phyloP scores from a whole-genome alignment of 2,888 invertebrate genomes.

The Drosophila mimetica region DNA sequence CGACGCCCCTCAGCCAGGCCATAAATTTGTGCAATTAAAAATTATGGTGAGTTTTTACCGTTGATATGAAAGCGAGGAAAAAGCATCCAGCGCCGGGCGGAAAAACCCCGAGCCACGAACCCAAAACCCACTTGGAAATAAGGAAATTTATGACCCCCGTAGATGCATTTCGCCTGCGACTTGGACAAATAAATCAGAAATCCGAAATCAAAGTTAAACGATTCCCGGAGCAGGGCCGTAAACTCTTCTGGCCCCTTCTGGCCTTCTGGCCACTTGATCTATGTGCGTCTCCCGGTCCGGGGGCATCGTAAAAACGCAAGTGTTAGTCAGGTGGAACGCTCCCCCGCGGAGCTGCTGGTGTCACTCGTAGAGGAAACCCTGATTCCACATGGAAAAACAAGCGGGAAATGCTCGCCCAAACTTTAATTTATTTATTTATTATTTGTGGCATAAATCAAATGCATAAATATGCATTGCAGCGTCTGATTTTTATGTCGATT shows the following conservation, averaged over 20 bases:
- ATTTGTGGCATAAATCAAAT: slow-evolving; percentile 67
- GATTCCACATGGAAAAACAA: background rate
- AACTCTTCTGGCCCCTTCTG: slow-evolving; percentile 14
- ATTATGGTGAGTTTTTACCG: slow-evolving; percentile 74
- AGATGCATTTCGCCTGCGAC: slow-evolving; percentile 41
- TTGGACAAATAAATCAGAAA: slow-evolving; percentile 66
- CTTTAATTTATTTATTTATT: slow-evolving; percentile 33
- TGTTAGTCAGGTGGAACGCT: slow-evolving; percentile 60
- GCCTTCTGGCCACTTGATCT: slow-evolving; percentile 7
- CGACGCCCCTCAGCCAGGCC: slow-evolving; percentile 33
- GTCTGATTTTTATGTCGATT: slow-evolving; percentile 54
- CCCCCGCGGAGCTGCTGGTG: slow-evolving; percentile 48
- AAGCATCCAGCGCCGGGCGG: slow-evolving; percentile 8
- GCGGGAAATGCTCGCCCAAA: slow-evolving; percentile 29
- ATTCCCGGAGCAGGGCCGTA: slow-evolving; percentile 42
- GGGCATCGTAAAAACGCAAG: slow-evolving; percentile 33
- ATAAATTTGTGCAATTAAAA: slow-evolving; percentile 78
- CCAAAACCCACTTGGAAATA: slow-evolving; percentile 42
- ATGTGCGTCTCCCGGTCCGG: slow-evolving; percentile 4
- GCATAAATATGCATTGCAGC: slow-evolving; percentile 33
- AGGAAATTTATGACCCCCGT: slow-evolving; percentile 60
- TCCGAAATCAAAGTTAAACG: slow-evolving; percentile 58
- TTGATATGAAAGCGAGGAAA: slow-evolving; percentile 47
- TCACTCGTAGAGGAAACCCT: slow-evolving; percentile 54
- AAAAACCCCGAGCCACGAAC: slow-evolving; percentile 7